Evolutionary conservation across 2,113 vertebrate species (phyloP).

Genomic region (Aldabrachelys gigantea): DNA sequence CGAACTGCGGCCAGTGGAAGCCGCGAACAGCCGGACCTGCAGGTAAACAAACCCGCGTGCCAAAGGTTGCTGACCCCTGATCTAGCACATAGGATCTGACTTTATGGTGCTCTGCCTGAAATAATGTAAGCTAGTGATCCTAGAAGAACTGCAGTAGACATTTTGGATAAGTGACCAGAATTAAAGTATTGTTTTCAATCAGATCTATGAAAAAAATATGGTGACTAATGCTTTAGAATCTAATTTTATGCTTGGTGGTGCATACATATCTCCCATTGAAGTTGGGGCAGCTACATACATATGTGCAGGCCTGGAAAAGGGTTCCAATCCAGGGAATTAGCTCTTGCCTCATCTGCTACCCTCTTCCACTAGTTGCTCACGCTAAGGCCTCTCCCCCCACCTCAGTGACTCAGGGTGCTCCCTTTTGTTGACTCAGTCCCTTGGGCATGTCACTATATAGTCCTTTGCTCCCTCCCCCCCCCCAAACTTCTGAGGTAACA

Average conservation of each 20-base stretch:
- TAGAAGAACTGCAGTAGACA: neutral
- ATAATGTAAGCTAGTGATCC: neutral
- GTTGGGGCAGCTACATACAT: neutral
- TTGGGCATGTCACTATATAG: neutral
- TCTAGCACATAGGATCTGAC: neutral
- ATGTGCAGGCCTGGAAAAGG: neutral
- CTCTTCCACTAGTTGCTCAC: neutral
- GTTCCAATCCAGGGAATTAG: neutral
- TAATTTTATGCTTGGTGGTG: fast-evolving
- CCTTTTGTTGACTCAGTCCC: neutral
- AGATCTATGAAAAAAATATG: neutral
- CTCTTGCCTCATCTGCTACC: no score
- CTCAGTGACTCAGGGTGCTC: neutral
- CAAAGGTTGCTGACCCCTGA: neutral
- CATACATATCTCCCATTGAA: neutral
- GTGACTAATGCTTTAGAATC: neutral
- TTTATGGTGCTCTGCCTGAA: neutral
- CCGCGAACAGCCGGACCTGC: no score
- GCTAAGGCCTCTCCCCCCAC: no score
- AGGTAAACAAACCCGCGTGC: no score
- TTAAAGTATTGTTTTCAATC: neutral
- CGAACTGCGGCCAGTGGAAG: no score
- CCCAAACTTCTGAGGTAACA: neutral
- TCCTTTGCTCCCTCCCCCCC: no score
- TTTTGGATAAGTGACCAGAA: neutral